Evolutionary conservation across 2,113 vertebrate genomes (phyloP).

Genomic region (Corythornis cristatus): DNA sequence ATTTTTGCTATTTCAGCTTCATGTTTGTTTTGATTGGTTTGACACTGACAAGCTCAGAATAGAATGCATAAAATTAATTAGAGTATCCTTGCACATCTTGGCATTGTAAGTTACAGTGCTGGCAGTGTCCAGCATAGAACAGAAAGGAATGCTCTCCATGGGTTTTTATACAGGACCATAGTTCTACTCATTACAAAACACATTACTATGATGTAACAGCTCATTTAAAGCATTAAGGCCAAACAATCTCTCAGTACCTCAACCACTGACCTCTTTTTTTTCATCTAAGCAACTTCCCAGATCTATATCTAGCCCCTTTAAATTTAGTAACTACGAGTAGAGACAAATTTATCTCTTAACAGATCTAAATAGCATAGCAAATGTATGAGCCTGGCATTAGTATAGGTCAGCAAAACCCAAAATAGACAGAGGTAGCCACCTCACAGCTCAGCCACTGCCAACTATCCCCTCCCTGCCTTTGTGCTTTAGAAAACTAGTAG

Average conservation of each 20-base stretch:
- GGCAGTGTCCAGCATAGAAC: not conserved
- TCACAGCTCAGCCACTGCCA: not conserved
- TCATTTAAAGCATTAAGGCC: not conserved
- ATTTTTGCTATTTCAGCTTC: not conserved
- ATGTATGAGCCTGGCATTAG: conserved; percentile 2
- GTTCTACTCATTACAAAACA: not conserved
- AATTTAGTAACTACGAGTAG: conserved; percentile 50
- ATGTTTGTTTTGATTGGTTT: not conserved
- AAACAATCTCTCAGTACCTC: conserved; percentile 5
- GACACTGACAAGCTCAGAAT: not conserved
- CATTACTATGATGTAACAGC: not conserved
- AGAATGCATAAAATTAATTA: not conserved
- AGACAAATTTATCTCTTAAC: conserved; percentile 36
- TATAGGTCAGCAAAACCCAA: conserved; percentile 30
- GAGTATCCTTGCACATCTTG: not conserved
- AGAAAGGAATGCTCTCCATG: not conserved
- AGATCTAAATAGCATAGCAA: conserved; percentile 34
- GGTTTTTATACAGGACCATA: not conserved
- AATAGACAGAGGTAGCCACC: not conserved
- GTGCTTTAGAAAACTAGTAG: not conserved
- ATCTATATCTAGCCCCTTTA: conserved; percentile 49
- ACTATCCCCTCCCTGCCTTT: not conserved
- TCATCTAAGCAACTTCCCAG: conserved; percentile 8
- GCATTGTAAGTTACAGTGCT: not conserved
- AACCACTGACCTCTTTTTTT: conserved; percentile 14